Evolutionary conservation across 2,888 invertebrate genomes (phyloP), one percentile per base, ranked within the genome.

Genomic region (Tachina lurida): DNA sequence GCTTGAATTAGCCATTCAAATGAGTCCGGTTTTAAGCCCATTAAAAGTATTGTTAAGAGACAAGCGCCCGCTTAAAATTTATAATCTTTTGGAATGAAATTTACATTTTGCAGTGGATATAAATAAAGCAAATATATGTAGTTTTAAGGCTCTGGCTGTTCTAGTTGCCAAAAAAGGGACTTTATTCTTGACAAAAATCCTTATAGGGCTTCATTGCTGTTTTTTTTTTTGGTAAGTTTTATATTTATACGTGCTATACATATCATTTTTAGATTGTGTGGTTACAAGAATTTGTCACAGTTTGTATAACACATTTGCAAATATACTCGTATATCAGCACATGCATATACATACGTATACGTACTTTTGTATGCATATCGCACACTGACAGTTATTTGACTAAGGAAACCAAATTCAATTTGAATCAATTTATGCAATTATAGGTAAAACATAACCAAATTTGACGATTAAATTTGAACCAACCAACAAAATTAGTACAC

Each of bases 221-320:
- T 41, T 52, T 19, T 17, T 63, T 41, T 52, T 43, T 19, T n/a
- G 17, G 13, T 75, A 75, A 71, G 41, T 63, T 49, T 19, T 70
- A 15, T 68, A 43, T 39, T 17, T 56, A 41, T 62, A 31, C 7
- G 31, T 31, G 7, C 31, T 0, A 31, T 31, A 7, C 31, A 41
- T 52, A n/a, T 47, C 45, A 12, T 22, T 15, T 58, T 74, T 58
- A 47, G 60, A 41, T 60, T 84, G 13, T 74, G 56, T 52, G 65
- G 65, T 74, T 71, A 62, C 45, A 62, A 73, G 78, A 82, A 85
- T 82, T 85, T 85, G 85, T 85, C 85, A 85, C 75, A 82, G 74
- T 85, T 85, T 60, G 63, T 47, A 63, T 70, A 8, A 73, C 56
- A 65, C 39, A 47, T 19, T 17, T 71, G 17, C 58, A 49, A n/a